Percentiles rank a stretch among this genome's conserved stretches.
Evolutionary conservation across 1,140 invertebrate species (phyloP).

Genomic region (Asbolus verrucosus): DNA sequence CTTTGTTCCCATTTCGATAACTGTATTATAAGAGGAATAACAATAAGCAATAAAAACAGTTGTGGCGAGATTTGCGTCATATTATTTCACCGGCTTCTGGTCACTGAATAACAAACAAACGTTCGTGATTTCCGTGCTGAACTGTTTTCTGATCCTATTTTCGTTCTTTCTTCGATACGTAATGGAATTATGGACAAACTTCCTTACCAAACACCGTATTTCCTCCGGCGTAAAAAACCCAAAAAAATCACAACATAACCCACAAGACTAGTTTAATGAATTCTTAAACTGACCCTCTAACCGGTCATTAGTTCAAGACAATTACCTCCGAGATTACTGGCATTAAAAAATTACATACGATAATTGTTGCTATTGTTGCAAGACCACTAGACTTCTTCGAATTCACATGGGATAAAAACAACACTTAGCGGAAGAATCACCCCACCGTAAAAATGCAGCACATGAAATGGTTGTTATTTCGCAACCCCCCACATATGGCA

Average conservation of each 20-base stretch:
- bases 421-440: constrained; percentile 17
- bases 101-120: constrained; percentile 39
- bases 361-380: constrained; percentile 36
- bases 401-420: constrained; percentile 18
- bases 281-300: constrained; percentile 22
- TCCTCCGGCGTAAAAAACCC: not conserved
- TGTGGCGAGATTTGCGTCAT: constrained; percentile 26
- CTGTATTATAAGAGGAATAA: constrained; percentile 36
- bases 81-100: constrained; percentile 38
- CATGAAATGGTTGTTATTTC: not conserved
- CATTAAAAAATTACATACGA: constrained; percentile 32
- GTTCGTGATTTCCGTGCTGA: constrained; percentile 33
- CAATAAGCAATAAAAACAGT: constrained; percentile 37
- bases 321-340: constrained; percentile 28
- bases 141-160: constrained; percentile 32
- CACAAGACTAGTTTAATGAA: constrained; percentile 10
- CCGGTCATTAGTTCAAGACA: constrained; percentile 31
- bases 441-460: not conserved
- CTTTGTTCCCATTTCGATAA: constrained; percentile 35
- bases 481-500: not conserved
- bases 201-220: constrained; percentile 7
- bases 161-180: constrained; percentile 7
- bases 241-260: constrained; percentile 15
- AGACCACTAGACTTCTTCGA: constrained; percentile 11
- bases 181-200: constrained; percentile 18